Evolutionary conservation across 2,888 invertebrate genomes (phyloP), one percentile per base, ranked within the genome.

Genomic region (Loripinus fragilis): DNA sequence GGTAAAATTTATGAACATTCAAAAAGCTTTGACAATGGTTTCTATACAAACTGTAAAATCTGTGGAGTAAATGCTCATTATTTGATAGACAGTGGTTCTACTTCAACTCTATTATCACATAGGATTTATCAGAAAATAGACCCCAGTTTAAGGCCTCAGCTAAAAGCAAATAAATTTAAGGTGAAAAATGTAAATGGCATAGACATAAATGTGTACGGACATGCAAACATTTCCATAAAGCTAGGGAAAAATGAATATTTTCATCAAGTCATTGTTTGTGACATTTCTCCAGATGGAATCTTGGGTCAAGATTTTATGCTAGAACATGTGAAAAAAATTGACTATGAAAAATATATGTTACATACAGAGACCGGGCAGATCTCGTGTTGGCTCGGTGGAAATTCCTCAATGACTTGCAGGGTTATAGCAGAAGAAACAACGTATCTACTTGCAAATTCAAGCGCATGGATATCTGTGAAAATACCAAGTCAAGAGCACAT

Each of bases 51-150:
- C 2, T 65, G 64, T 20, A 30, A 48, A 15, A n/a, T 42, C 15
- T 33, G 2, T 23, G 48, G 48, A 20, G 25, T 73, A 30, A n/a
- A 30, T 45, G n/a, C 65, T 2, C 20, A 73, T 15, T 48, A 42
- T 64, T 35, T 73, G 23, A 30, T 73, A 23, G 73, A 73, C 66
- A 64, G 45, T 45, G 73, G 73, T 17, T 73, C 73, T 12, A 73
- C 73, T 5, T n/a, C 35, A 17, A 64, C 73, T 0, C 25, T 73
- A 28, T 1, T 72, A 20, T 64, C 73, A 41, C 41, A 64, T 10
- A n/a, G 33, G 20, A 20, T 20, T 12, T 55, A 35, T 41, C 23
- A 35, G 23, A 52, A 35, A 15, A 20, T 64, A n/a, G 15, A 42
- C 17, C 12, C 33, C 7, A 55, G 12, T 2, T 35, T 38, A 15